Evolutionary conservation across 2,113 vertebrate species (phyloP), one percentile per base, ranked within the genome.

Genomic region (Anolis carolinensis): DNA sequence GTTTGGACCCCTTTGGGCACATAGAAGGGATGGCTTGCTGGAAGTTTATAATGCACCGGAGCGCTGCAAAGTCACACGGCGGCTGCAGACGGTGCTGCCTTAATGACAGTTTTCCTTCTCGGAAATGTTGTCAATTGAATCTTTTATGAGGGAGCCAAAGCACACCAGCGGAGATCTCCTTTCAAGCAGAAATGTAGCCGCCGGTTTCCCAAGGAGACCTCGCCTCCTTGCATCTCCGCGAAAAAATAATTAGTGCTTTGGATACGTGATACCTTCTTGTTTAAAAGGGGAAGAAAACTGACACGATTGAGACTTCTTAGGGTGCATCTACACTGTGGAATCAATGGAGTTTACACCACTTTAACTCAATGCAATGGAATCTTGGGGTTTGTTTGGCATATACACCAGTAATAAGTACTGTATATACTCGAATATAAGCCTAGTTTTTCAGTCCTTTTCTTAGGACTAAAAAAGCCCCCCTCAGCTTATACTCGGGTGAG

Each of bases 201-300:
- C 87, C 87, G 92, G 93, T 91, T 44, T 96, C 95, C 93, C 93
- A 93, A 94, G 94, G 93, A 95, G 92, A 95, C 88, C 85, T 95
- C 91, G 91, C 94, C 93, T 92, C 90, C 92, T 90, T 79, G 92
- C 86, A 88, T 93, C 92, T 93, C 92, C 94, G 89, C 95, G 93
- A 96, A 18, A 96, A 95, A 95, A 95, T 92, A 95, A 94, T 96
- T 95, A 96, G 93, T 94, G 90, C 93, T 95, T 90, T 92, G 91
- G 95, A 95, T 95, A 81, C 94, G 91, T 92, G 94, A 93, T 95
- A 92, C 92, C 89, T 95, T 86, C 94, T 92, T 90, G 90, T 90
- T 89, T 90, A 93, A 71, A 32, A 18, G 13, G 3, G 4, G 30
- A 44, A 67, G 36, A 44, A 44, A 89, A 79, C 87, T 92, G 87